Evolutionary conservation across 2,113 vertebrate genomes (phyloP).

Genomic region (Onychorhynchus coronatus): DNA sequence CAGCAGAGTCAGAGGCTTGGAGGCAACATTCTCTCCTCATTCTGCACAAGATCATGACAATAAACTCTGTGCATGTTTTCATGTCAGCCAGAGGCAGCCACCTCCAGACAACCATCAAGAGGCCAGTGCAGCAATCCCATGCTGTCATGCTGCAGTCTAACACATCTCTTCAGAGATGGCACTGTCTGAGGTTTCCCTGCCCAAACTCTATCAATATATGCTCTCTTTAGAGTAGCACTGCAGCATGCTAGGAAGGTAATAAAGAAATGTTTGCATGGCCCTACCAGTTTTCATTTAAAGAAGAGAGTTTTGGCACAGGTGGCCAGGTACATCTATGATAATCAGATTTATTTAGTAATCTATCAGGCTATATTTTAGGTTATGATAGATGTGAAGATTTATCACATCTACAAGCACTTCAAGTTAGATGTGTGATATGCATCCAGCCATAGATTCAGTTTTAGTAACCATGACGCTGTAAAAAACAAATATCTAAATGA

Average conservation of each 20-base stretch:
- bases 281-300: background rate
- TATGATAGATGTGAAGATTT: background rate
- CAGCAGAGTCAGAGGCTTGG: background rate
- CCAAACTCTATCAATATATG: background rate
- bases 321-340: background rate
- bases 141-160: background rate
- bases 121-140: background rate
- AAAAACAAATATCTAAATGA: background rate
- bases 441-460: background rate
- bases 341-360: background rate
- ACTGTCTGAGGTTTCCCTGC: background rate
- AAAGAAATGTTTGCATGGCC: background rate
- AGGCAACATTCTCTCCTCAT: background rate
- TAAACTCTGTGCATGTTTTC: background rate
- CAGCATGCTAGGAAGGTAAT: background rate
- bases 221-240: background rate
- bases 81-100: background rate
- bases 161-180: background rate
- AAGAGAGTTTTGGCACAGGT: background rate
- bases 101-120: background rate
- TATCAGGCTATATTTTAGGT: accelerated
- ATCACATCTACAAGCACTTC: background rate
- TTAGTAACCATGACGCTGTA: background rate
- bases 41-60: background rate
- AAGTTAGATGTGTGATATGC: background rate